Conservation (phyloP, 2,113 vertebrate species). For the Cricetomys ansorgei region DNA sequence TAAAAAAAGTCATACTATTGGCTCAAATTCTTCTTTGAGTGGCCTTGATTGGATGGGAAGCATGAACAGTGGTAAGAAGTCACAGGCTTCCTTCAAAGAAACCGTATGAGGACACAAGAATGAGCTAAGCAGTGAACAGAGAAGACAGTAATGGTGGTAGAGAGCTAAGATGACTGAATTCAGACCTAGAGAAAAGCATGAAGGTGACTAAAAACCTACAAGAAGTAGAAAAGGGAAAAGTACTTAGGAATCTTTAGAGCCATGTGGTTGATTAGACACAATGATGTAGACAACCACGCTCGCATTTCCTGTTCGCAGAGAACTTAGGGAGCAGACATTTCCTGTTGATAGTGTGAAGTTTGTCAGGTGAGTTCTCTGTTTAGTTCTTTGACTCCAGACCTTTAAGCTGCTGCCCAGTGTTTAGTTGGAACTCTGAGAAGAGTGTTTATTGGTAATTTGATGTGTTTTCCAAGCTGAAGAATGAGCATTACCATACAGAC, state of each 20-base stretch:
- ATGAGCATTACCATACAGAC: neutral
- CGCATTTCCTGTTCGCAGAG: neutral
- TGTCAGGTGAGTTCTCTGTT: conserved; percentile 21
- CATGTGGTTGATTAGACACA: neutral
- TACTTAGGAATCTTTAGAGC: conserved; percentile 26
- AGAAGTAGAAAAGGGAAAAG: neutral
- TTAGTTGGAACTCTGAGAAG: neutral
- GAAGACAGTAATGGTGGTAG: neutral
- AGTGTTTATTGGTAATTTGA: neutral
- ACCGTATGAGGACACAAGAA: neutral
- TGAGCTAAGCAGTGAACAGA: neutral
- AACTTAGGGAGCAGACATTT: neutral
- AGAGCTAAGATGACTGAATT: conserved; percentile 7
- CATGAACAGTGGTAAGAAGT: conserved; percentile 8
- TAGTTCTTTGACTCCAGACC: conserved; percentile 40
- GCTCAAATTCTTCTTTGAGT: conserved; percentile 37
- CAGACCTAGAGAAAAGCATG: conserved; percentile 19
- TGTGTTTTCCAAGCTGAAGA: neutral
- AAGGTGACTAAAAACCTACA: neutral
- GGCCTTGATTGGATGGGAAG: neutral
- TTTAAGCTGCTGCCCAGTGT: neutral
- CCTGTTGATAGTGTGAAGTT: neutral
- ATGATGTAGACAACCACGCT: neutral
- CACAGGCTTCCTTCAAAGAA: conserved; percentile 43
- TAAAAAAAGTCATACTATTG: neutral